Evolutionary conservation across 2,888 invertebrate species (phyloP), one percentile per base, ranked within the genome.

Genomic region (Flabesymbios commensalis): DNA sequence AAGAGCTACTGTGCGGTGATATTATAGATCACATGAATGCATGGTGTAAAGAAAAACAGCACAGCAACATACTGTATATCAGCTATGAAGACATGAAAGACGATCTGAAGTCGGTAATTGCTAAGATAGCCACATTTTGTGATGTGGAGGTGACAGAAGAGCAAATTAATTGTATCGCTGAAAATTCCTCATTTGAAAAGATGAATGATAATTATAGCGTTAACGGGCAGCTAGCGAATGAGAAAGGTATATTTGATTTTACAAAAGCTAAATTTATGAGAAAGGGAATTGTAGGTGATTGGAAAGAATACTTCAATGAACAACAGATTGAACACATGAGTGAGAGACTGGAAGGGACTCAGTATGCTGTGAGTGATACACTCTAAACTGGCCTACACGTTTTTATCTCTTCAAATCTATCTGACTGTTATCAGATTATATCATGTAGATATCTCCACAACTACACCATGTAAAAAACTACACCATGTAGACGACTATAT

Each of bases 11-110:
- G 39, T 52, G 52, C 29, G 64, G 64, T 1, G 36, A 61, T 45
- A 41, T 26, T 5, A 57, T 57, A 2, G 61, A 57, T 43, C 36
- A 41, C 31, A 22, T 28, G 2, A 19, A 48, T 26, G 57, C 42
- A 7, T 64, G 61, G 61, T 63, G 49, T 51, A 42, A 17, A 5
- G 24, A 43, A 22, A 39, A 45, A 14, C 24, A 45, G 39, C 28
- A 32, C 3, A 33, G 36, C 1, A 60, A 47, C 22, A 48, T 60
- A 5, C 29, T 36, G n/a, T 22, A 47, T 19, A 19, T 60, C n/a
- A 55, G 24, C 19, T 60, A 60, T 29, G 64, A 64, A 42, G 64
- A 65, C 39, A 32, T 64, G 43, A 39, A 68, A 42, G 42, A 28
- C 26, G 31, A 58, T 29, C 58, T 59, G 26, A 24, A 4, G 2